A percentile compares a stretch with the other conserved stretches of the same genome.
These are phyloP conservation scores for Callorhinus ursinus DNA, from an alignment of 2,113 vertebrate genomes.

Conservation along the genomic window DNA sequence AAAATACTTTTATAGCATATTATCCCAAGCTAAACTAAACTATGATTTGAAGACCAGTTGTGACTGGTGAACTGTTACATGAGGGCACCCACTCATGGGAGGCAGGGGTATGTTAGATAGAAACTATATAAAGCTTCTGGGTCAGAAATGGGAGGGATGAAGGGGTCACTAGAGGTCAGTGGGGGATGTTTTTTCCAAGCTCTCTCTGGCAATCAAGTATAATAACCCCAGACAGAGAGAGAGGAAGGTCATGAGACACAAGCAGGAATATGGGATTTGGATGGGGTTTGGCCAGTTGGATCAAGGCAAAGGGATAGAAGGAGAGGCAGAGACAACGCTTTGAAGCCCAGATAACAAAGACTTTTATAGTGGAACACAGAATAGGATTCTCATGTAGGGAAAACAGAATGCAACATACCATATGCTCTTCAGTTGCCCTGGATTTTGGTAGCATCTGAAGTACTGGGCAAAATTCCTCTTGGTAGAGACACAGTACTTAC, in stretches of 20 bases:
- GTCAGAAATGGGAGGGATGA: not conserved
- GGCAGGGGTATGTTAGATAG: not conserved
- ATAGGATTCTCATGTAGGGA: not conserved
- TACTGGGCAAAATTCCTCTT: not conserved
- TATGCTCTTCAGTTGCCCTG: not conserved
- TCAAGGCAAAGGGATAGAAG: not conserved
- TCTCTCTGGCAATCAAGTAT: not conserved
- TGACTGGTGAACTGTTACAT: not conserved
- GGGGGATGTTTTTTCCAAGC: not conserved
- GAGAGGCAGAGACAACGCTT: not conserved
- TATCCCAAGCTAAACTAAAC: not conserved
- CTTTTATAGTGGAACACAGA: not conserved
- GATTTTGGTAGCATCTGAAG: not conserved
- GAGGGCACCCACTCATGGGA: not conserved
- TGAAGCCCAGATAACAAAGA: not conserved
- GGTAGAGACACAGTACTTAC: not conserved
- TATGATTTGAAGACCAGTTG: not conserved
- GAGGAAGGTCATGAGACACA: not conserved
- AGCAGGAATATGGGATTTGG: not conserved
- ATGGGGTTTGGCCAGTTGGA: not conserved
- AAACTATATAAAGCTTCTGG: not conserved
- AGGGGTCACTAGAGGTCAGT: not conserved
- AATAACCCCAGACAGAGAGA: not conserved
- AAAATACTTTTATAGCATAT: not conserved
- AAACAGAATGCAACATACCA: not conserved